Evolutionary conservation across 2,888 invertebrate genomes (phyloP).

Genomic region (Drosophila dives): DNA sequence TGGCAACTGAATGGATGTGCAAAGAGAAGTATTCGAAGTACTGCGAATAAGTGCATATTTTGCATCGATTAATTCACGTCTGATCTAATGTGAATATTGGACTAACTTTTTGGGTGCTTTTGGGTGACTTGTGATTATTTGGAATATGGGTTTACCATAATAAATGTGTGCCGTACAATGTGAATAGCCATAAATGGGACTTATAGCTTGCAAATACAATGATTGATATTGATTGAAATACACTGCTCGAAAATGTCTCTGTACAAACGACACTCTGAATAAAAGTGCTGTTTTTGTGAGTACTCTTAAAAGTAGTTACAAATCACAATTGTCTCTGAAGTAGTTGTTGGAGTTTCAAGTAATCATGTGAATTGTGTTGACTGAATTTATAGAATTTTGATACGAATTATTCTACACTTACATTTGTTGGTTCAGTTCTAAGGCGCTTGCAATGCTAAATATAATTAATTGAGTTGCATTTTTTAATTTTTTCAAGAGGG

Average conservation of each 20-base stretch:
- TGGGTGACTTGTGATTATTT: constrained; percentile 9
- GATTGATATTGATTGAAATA: constrained; percentile 6
- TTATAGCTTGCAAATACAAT: background rate
- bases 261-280: background rate
- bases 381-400: constrained; percentile 13
- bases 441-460: constrained; percentile 80
- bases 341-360: background rate
- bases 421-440: constrained; percentile 76
- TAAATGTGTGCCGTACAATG: background rate
- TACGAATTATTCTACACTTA: constrained; percentile 69
- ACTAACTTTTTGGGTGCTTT: background rate
- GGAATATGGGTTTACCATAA: background rate
- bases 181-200: background rate
- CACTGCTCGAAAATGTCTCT: background rate
- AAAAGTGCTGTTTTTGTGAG: background rate
- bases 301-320: background rate
- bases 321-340: background rate
- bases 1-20: background rate
- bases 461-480: constrained; percentile 39
- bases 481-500: constrained; percentile 8
- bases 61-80: constrained; percentile 3
- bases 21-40: background rate
- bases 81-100: constrained; percentile 8
- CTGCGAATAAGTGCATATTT: constrained; percentile 4
- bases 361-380: background rate